phyloP scores from a whole-genome alignment of 2,888 invertebrate genomes.

The Heteromurus nitidus region DNA sequence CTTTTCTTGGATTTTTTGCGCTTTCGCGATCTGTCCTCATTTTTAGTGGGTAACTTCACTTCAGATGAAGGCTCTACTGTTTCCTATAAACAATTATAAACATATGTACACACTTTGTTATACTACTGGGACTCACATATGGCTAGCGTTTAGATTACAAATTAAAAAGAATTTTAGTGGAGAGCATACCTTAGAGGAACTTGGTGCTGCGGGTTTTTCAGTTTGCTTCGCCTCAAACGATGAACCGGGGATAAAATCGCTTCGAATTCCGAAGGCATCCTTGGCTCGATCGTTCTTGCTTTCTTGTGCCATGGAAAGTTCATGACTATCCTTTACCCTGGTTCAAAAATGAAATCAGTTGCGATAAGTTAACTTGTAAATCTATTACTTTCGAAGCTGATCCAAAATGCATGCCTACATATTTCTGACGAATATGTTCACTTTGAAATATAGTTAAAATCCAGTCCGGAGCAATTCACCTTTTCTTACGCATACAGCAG shows the following conservation, averaged over 20 bases:
- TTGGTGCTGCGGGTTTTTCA: conserved; percentile 41
- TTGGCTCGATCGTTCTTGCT: conserved; percentile 95
- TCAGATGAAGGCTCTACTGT: conserved; percentile 30
- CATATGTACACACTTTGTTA: conserved; percentile 4
- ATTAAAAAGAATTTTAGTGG: neutral
- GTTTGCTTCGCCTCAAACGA: conserved; percentile 67
- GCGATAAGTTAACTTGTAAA: too few species aligned
- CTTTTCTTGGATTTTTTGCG: conserved; percentile 70
- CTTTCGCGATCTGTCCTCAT: conserved; percentile 64
- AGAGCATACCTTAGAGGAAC: conserved; percentile 28
- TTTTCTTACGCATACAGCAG: conserved; percentile 65
- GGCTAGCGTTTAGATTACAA: neutral
- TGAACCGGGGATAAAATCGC: conserved; percentile 91
- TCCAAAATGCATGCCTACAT: too few species aligned
- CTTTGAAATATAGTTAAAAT: too few species aligned
- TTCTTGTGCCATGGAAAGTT: conserved; percentile 95
- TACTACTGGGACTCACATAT: neutral
- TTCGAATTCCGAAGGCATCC: conserved; percentile 95
- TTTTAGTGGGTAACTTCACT: conserved; percentile 38
- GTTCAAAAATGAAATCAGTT: neutral
- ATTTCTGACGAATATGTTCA: too few species aligned
- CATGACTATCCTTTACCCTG: conserved; percentile 96
- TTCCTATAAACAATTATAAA: conserved; percentile 24
- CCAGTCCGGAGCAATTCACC: conserved; percentile 40
- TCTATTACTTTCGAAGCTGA: too few species aligned